phyloP scores from a whole-genome alignment of 2,113 vertebrate genomes.

The Nansenia antarctica region DNA sequence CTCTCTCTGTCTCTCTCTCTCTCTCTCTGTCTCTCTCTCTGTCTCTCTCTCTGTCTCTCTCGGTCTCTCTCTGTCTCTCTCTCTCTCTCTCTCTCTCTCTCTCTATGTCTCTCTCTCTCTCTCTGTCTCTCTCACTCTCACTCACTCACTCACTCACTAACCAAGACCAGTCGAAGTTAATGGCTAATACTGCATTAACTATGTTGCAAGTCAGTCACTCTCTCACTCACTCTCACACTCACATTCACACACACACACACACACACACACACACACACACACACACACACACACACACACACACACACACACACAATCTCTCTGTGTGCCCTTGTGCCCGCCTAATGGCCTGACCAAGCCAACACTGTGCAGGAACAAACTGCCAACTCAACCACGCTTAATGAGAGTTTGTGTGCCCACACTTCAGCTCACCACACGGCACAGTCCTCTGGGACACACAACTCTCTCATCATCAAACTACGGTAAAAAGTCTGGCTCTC shows the following conservation, averaged over 20 bases:
- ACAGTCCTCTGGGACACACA: slow-evolving; percentile 37
- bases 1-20: slow-evolving; percentile 3
- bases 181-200: too few species aligned
- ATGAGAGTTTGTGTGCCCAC: slow-evolving; percentile 24
- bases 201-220: too few species aligned
- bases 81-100: too few species aligned
- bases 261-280: neutral
- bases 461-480: too few species aligned
- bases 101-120: too few species aligned
- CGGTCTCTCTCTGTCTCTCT: too few species aligned
- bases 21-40: neutral
- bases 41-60: too few species aligned
- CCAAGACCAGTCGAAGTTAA: too few species aligned
- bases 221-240: too few species aligned
- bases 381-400: slow-evolving; percentile 37
- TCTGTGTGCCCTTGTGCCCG: neutral
- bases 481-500: slow-evolving; percentile 19
- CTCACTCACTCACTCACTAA: neutral
- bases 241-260: neutral
- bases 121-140: slow-evolving; percentile 1
- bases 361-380: slow-evolving; percentile 31
- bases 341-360: slow-evolving; percentile 52
- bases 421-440: neutral
- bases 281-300: neutral
- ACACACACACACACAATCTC: slow-evolving; percentile 5